Base-by-base conservation (phyloP, 1,140 invertebrate genomes). In the Ridgeia piscesae region DNA sequence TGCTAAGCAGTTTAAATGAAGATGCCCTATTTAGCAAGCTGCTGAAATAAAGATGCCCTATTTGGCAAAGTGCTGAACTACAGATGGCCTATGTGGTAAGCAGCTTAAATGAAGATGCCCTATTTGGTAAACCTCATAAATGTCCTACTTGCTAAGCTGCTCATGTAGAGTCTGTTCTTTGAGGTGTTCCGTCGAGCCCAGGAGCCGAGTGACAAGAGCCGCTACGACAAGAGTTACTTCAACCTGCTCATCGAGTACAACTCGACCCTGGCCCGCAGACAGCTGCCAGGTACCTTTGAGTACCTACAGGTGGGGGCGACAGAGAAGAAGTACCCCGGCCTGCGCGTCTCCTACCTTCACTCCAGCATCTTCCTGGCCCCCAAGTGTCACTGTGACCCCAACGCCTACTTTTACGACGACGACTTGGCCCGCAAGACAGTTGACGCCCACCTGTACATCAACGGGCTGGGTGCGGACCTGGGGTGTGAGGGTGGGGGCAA, bases 351-450 rank as follows among this genome's bases (percentile, higher is more conserved):
- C 42, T 94, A 95, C 93, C 94, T 95, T 50, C 94, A 96, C 93
- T 96, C 96, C 21, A 96, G 95, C 31, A 96, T 96, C 88, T 96
- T 96, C 91, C 94, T 96, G 42, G 94, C 96, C 0, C 96, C 96
- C 0, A 95, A 95, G 93, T 94, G 95, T 34, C 95, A 96, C 92
- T 96, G 96, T 94, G 96, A 96, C 93, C 96, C 96, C 11, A 96
- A 95, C 92, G 94, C 94, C 27, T 96, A 96, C 92, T 95, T 96
- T 89, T 96, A 96, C 94, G 95, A 96, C 94, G 96, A 96, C 93
- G 94, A 96, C 91, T 93, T 96, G 31, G 95, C 94, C 11, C 93
- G 94, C 91, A 96, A 96, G 93, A 96, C 96, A 6, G 93, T 96
- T 21, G 94, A 95, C 92, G 96, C 96, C 91, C 96, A 96, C 93